Conservation (phyloP, 37 sponge, comb jelly and placozoan species). For the Lycopodina hypogea region DNA sequence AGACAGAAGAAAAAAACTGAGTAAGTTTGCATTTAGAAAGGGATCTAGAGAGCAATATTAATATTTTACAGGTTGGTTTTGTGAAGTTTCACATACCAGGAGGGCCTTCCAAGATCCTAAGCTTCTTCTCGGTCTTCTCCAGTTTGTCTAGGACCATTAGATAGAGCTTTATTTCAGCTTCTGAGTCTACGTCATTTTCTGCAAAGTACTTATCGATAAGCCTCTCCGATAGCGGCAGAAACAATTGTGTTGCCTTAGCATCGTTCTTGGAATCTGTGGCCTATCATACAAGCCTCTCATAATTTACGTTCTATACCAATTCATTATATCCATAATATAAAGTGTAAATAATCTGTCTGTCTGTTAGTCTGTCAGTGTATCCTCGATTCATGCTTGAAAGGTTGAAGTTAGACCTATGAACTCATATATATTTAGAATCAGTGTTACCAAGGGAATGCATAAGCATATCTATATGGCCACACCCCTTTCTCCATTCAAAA, state of each 20-base stretch:
- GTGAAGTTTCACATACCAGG: slow-evolving; percentile 29
- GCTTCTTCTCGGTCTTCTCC: slow-evolving; percentile 49
- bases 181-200: slow-evolving; percentile 69
- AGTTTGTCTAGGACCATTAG: slow-evolving; percentile 60
- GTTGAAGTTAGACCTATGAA: too few species aligned
- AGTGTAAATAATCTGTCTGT: too few species aligned
- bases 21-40: too few species aligned
- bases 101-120: slow-evolving; percentile 38
- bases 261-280: slow-evolving; percentile 37
- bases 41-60: background rate
- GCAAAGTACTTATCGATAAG: slow-evolving; percentile 75
- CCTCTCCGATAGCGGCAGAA: slow-evolving; percentile 81
- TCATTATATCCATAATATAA: background rate
- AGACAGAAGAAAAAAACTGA: background rate
- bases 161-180: slow-evolving; percentile 75
- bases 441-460: too few species aligned
- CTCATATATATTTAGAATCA: too few species aligned
- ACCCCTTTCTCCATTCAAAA: too few species aligned
- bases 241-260: slow-evolving; percentile 42
- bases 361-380: too few species aligned
- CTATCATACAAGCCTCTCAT: slow-evolving; percentile 1
- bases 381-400: too few species aligned
- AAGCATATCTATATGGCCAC: too few species aligned
- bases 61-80: background rate
- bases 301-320: background rate